Conservation (phyloP, 2,113 vertebrate species). For the Azemiops feae region DNA sequence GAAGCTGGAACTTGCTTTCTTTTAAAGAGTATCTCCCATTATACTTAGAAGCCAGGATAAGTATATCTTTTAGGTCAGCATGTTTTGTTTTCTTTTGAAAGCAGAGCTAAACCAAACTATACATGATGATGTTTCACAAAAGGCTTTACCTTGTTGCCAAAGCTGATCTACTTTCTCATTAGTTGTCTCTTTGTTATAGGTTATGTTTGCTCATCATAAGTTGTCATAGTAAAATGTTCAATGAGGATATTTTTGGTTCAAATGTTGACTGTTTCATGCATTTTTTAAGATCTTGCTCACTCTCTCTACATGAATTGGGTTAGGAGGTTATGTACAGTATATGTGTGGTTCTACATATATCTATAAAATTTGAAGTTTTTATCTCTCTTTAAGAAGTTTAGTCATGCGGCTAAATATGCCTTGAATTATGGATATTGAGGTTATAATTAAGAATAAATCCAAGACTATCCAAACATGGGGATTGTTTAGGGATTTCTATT, state of each 20-base stretch:
- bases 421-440: not conserved
- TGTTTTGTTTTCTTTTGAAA: not conserved
- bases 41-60: not conserved
- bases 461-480: not conserved
- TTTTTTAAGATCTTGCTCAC: not conserved
- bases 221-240: not conserved
- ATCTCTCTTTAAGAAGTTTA: not conserved
- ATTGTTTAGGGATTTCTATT: not conserved
- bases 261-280: not conserved
- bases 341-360: not conserved
- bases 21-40: not conserved
- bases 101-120: not conserved
- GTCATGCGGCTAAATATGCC: not conserved
- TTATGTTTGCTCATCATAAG: not conserved
- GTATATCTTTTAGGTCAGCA: not conserved
- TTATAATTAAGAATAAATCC: not conserved
- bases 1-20: not conserved
- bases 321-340: not conserved
- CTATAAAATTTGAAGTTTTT: not conserved
- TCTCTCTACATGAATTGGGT: not conserved
- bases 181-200: not conserved
- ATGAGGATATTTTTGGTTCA: not conserved
- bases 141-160: not conserved
- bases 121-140: not conserved
- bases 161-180: not conserved